A percentile compares a stretch with the other conserved stretches of the same genome.
Conservation (phyloP, 2,888 invertebrate genomes). For the Strigamia transsilvanica region DNA sequence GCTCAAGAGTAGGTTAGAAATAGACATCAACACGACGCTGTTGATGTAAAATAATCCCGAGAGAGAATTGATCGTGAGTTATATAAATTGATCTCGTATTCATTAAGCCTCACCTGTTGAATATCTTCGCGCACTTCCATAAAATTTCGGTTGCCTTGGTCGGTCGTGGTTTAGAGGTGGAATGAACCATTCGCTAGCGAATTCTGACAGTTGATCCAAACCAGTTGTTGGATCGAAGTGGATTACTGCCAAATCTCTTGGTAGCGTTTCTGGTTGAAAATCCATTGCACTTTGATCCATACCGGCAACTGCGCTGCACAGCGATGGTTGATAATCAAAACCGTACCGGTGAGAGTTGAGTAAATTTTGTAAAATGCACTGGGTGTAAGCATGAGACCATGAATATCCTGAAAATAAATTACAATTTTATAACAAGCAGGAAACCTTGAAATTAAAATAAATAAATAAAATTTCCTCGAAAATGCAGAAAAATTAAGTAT, state of each 20-base stretch:
- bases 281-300: conserved; percentile 68
- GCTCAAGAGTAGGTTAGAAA: background rate
- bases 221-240: conserved; percentile 76
- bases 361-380: conserved; percentile 81
- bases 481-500: too few relatives aligned
- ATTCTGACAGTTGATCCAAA: conserved; percentile 72
- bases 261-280: conserved; percentile 71
- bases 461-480: too few relatives aligned
- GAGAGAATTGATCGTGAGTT: background rate
- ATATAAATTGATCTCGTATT: conserved; percentile 10
- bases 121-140: conserved; percentile 40
- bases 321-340: conserved; percentile 65
- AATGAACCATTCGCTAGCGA: conserved; percentile 82
- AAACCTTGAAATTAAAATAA: too few relatives aligned
- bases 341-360: conserved; percentile 72
- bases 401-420: conserved; percentile 71
- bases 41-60: conserved; percentile 7
- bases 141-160: background rate
- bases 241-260: conserved; percentile 76
- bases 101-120: conserved; percentile 46
- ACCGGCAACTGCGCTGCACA: conserved; percentile 68
- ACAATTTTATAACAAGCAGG: background rate
- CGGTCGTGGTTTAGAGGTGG: conserved; percentile 70
- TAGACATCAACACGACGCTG: background rate
- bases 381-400: conserved; percentile 85